These are phyloP conservation scores for Nesogale talazaci DNA, from an alignment of 2,113 vertebrate genomes.

Conservation along the genomic window DNA sequence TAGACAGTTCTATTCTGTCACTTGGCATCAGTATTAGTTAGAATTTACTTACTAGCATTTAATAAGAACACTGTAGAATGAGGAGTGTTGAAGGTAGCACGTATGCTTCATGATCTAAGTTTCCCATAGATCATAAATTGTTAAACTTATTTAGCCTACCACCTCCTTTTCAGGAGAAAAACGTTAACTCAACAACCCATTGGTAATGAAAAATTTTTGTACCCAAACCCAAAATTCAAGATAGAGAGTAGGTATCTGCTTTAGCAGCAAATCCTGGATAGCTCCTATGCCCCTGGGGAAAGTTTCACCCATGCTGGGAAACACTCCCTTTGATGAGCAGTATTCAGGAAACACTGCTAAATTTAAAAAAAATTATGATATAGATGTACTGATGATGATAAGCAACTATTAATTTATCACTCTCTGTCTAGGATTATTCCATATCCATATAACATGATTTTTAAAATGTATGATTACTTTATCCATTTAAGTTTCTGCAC, in stretches of 20 bases:
- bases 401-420: neutral
- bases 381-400: neutral
- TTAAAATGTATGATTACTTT: neutral
- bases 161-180: too few species aligned
- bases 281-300: too few species aligned
- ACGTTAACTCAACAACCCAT: too few species aligned
- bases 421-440: neutral
- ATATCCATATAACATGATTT: neutral
- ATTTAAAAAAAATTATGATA: neutral
- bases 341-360: neutral
- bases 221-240: too few species aligned
- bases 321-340: neutral
- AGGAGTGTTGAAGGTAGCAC: neutral
- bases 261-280: too few species aligned
- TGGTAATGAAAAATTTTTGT: too few species aligned
- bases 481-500: neutral
- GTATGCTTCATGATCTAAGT: neutral
- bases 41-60: neutral
- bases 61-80: neutral
- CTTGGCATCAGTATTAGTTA: neutral
- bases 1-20: neutral
- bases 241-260: too few species aligned
- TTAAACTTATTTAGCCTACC: too few species aligned
- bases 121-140: neutral
- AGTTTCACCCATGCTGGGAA: too few species aligned